These are phyloP conservation scores for roundworm (Caenorhabditis elegans) DNA, from an alignment of 1,140 invertebrate genomes.

Conservation along the genomic window DNA sequence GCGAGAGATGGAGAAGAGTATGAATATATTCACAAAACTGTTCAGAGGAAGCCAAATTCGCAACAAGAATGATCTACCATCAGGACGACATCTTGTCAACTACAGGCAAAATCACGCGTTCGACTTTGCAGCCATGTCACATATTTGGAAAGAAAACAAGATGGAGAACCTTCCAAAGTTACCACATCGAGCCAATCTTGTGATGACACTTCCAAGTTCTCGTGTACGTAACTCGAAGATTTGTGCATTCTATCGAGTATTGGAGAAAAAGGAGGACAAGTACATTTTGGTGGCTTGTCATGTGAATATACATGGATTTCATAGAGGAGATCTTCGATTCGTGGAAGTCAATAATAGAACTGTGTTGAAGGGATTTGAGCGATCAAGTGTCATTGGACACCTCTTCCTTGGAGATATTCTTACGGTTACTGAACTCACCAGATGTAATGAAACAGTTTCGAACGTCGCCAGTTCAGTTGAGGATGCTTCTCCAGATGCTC, in stretches of 20 bases:
- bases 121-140: background rate
- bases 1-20: no score
- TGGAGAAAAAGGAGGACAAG: background rate
- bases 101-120: background rate
- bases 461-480: no score
- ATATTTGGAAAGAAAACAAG: background rate
- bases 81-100: no score
- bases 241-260: no score
- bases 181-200: background rate
- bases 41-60: no score
- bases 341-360: background rate
- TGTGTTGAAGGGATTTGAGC: background rate
- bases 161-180: background rate
- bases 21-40: no score
- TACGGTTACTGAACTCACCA: background rate
- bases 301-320: background rate
- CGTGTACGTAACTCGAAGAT: no score
- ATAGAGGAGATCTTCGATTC: constrained; percentile 19
- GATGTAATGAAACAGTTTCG: no score
- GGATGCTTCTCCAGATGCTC: no score
- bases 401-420: background rate
- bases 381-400: background rate
- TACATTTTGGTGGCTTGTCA: constrained; percentile 4
- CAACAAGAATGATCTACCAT: no score
- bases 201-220: background rate